These are phyloP conservation scores for Geococcyx californianus DNA, from an alignment of 2,113 vertebrate species.

Conservation along the genomic window DNA sequence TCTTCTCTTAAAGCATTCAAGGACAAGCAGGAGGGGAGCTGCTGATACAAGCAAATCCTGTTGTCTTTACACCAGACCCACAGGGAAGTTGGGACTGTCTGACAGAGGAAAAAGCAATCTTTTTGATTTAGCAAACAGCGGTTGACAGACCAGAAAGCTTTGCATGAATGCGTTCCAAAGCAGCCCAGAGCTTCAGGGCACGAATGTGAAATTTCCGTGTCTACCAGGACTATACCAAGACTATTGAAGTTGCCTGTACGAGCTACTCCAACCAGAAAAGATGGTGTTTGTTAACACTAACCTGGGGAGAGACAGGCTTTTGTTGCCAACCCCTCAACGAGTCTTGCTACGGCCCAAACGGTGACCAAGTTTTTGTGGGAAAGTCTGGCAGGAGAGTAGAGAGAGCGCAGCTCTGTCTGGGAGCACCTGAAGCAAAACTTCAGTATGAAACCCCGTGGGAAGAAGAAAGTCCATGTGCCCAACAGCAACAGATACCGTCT, in stretches of 20 bases:
- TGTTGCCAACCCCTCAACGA: not conserved
- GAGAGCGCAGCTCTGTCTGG: not conserved
- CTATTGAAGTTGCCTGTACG: not conserved
- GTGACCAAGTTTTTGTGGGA: not conserved
- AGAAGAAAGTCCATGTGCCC: not conserved
- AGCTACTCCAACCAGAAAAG: not conserved
- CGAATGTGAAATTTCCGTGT: not conserved
- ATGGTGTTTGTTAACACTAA: not conserved
- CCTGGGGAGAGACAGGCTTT: not conserved
- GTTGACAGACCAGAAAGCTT: slow-evolving; percentile 47
- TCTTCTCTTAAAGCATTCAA: not conserved
- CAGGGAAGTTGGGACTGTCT: not conserved
- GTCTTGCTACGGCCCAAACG: not conserved
- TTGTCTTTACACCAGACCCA: slow-evolving; percentile 32
- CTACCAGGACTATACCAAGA: not conserved
- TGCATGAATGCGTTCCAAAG: slow-evolving; percentile 11
- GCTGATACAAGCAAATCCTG: slow-evolving; percentile 33
- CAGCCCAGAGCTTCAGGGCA: slow-evolving; percentile 16
- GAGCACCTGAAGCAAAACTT: slow-evolving; percentile 21
- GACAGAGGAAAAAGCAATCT: not conserved
- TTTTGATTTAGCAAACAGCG: not conserved
- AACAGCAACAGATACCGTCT: not conserved
- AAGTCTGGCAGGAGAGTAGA: not conserved
- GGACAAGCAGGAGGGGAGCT: not conserved
- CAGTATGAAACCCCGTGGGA: not conserved